Percentiles rank a stretch among this genome's conserved stretches.
Conservation (phyloP, 2,888 invertebrate species). For the Limnephilus auricula region DNA sequence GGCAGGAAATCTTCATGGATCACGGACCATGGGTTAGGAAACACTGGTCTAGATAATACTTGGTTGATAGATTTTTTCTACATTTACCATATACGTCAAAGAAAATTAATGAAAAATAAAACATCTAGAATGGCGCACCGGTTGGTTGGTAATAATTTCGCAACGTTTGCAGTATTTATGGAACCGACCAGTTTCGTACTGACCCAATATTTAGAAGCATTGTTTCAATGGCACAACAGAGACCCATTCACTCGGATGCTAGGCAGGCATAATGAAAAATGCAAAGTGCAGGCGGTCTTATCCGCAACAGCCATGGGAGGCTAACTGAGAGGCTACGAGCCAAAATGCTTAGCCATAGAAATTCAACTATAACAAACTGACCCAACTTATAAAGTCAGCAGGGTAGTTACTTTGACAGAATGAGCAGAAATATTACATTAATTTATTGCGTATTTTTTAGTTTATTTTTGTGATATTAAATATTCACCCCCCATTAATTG, state of each 20-base stretch:
- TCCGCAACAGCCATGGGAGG: background rate
- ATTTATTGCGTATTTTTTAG: too few relatives aligned
- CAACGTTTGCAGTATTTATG: background rate
- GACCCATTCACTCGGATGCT: constrained; percentile 20
- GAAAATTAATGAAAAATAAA: background rate
- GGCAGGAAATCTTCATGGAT: too few relatives aligned
- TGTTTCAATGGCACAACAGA: constrained; percentile 38
- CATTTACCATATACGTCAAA: background rate
- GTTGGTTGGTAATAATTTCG: background rate
- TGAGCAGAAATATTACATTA: background rate
- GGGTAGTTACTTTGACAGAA: background rate
- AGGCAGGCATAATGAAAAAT: constrained; percentile 46
- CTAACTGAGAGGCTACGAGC: background rate
- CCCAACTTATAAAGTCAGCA: background rate
- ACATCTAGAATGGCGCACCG: background rate
- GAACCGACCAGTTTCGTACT: background rate
- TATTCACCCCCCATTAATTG: background rate
- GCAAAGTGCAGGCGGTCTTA: constrained; percentile 25
- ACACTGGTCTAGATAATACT: too few relatives aligned
- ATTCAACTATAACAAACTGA: background rate
- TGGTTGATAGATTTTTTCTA: background rate
- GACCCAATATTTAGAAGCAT: constrained; percentile 31
- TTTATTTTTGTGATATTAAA: background rate
- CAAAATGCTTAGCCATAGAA: background rate
- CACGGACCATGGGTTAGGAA: too few relatives aligned